Base-by-base conservation (phyloP, 2,113 vertebrate genomes). In the Cottus gobio region DNA sequence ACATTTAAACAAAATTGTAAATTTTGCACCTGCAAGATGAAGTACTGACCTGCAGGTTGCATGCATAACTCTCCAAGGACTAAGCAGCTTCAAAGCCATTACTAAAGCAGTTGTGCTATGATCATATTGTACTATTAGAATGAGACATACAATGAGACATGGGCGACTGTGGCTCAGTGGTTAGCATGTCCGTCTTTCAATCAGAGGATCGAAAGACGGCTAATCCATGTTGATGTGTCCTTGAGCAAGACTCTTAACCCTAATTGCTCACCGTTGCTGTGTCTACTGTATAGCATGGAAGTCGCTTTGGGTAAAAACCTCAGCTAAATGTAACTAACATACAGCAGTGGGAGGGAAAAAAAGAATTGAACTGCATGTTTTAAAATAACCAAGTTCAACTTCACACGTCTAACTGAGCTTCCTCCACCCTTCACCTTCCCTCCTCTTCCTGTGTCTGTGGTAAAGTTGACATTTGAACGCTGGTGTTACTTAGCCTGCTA, bases 401-500 rank as follows among this genome's bases (percentile, higher is more conserved):
- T 9, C 9, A 66, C 16, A 62, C 13, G 20, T 16, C 20, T 39
- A 26, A 64, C 31, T 54, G n/a, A 31, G 28, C 37, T 39, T 86
- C 77, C 39, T 58, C 65, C 82, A 66, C 48, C 63, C 36, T 76
- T 66, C 64, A 15, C 39, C 20, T 22, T 30, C 24, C 64, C 37
- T 74, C 70, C 66, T 71, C 69, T 85, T 79, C 54, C 67, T 77
- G 39, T 46, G 56, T 57, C 1, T 37, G 73, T 54, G 26, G 24
- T 20, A 48, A 34, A 77, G 31, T 30, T 31, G 48, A 65, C 70
- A 54, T 71, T 64, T 84, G 52, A 80, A 57, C 54, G 26, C 71
- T 65, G 68, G 13, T 42, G 31, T 87, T 85, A 69, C 63, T 71
- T 71, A 71, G 44, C 68, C 39, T 62, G 39, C 50, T 91, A 91